Base-by-base conservation (phyloP, 1,140 invertebrate species). In the Eriosoma lanigerum region DNA sequence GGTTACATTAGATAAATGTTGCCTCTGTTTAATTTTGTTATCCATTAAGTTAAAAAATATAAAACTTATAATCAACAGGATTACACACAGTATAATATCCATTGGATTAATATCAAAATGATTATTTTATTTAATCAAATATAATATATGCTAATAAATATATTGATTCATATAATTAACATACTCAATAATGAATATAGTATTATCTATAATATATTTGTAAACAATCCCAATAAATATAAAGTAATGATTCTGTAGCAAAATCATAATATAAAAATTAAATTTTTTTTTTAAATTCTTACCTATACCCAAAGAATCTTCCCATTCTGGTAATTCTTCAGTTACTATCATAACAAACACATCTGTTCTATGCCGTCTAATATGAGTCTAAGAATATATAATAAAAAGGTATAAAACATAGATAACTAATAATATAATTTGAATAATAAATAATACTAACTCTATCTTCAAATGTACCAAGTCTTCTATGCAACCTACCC, bases 291-390 rank as follows among this genome's bases (percentile, higher is more conserved):
- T 17, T 24, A 9, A 64, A 32, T 50, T 8, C 70, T 73, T 10
- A 82, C 81, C 81, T 54, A 82, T 82, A 24, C 78, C 50, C 32
- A 92, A 90, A 26, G 94, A 94, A 86, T 98, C 96, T 87, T 97
- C 95, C 95, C 95, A 97, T 85, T 97, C 95, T 32, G 94, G 92
- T 83, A 96, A 86, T 86, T 96, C 94, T 86, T 97, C 92, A 9
- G 93, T 95, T 24, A 97, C 95, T 83, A 91, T 90, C 90, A 97
- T 92, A 81, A 97, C 94, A 88, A 94, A 97, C 68, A 98, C 94
- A 85, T 94, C 92, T 29, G 96, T 98, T 83, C 95, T 89, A 87
- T 96, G 94, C 87, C 94, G 95, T 83, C 96, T 92, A 86, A 97
- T 95, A 72, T 90, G 89, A 86, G 96, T 97, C 95, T 96, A 87